These are phyloP conservation scores for Macrosoma leucophasiata DNA, from an alignment of 2,888 invertebrate species.

Conservation along the genomic window DNA sequence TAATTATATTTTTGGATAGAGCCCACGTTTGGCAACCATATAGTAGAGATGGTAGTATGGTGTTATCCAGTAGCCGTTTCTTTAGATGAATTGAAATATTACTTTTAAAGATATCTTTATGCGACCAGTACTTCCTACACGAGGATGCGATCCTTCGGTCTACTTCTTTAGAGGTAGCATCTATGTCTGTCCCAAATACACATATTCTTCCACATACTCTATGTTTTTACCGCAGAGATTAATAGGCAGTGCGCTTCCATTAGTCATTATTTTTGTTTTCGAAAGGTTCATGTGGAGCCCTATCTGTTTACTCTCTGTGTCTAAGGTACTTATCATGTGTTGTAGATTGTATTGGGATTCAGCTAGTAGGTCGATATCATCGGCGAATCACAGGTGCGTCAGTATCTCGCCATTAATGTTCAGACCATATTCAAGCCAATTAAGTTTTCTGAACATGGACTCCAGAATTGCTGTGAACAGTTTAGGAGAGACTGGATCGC, in stretches of 20 bases:
- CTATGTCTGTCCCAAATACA: not conserved
- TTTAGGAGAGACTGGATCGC: slow-evolving; percentile 15
- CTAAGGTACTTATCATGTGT: not conserved
- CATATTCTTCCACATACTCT: not conserved
- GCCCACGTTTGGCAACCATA: too few species aligned
- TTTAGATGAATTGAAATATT: too few species aligned
- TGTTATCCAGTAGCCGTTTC: too few species aligned
- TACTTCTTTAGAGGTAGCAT: too few species aligned
- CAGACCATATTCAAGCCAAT: slow-evolving; percentile 11
- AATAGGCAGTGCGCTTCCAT: not conserved
- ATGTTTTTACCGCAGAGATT: not conserved
- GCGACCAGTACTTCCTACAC: too few species aligned
- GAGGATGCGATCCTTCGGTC: too few species aligned
- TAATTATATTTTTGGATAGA: too few species aligned
- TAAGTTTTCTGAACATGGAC: slow-evolving; percentile 10
- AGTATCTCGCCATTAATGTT: slow-evolving; percentile 11
- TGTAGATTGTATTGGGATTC: too few species aligned
- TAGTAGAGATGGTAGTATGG: too few species aligned
- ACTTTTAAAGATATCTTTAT: too few species aligned
- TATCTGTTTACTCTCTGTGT: not conserved
- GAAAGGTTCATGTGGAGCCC: not conserved
- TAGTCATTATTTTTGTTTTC: slow-evolving; percentile 3
- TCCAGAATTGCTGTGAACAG: slow-evolving; percentile 12
- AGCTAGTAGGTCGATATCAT: too few species aligned
- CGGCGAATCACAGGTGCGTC: too few species aligned